Conservation (phyloP, 2,113 vertebrate genomes). For the Maccullochella peelii region DNA sequence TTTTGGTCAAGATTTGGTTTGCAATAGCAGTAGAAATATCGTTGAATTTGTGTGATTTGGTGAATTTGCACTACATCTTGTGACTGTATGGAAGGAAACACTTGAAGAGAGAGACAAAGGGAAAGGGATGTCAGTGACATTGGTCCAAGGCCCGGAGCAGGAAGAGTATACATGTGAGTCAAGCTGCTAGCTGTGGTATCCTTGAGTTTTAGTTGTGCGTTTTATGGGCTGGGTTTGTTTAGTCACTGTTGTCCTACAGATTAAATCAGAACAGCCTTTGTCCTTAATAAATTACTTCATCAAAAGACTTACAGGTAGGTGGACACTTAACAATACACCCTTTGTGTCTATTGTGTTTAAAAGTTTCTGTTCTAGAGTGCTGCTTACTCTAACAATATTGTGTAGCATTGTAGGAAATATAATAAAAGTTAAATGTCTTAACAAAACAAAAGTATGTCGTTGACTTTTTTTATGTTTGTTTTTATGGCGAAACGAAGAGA, state of each 20-base stretch:
- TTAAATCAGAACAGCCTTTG: slow-evolving; percentile 20
- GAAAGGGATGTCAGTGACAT: background rate
- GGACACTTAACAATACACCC: background rate
- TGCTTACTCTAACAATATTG: background rate
- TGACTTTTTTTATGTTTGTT: background rate
- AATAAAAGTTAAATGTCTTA: background rate
- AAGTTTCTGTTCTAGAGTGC: background rate
- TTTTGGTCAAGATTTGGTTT: background rate
- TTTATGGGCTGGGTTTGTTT: slow-evolving; percentile 55
- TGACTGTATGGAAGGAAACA: background rate
- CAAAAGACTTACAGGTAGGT: background rate
- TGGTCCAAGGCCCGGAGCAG: background rate
- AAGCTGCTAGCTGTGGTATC: background rate
- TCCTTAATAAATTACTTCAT: background rate
- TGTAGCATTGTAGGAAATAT: background rate
- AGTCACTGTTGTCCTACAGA: slow-evolving; percentile 2
- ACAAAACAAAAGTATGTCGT: background rate
- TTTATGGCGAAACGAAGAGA: background rate
- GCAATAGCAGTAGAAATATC: background rate
- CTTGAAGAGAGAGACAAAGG: background rate
- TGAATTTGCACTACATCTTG: background rate
- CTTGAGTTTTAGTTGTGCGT: slow-evolving; percentile 23
- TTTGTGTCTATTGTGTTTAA: background rate
- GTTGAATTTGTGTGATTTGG: background rate
- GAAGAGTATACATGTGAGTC: background rate